Base-by-base conservation (phyloP, 2,113 vertebrate species). In the Anser cygnoides region DNA sequence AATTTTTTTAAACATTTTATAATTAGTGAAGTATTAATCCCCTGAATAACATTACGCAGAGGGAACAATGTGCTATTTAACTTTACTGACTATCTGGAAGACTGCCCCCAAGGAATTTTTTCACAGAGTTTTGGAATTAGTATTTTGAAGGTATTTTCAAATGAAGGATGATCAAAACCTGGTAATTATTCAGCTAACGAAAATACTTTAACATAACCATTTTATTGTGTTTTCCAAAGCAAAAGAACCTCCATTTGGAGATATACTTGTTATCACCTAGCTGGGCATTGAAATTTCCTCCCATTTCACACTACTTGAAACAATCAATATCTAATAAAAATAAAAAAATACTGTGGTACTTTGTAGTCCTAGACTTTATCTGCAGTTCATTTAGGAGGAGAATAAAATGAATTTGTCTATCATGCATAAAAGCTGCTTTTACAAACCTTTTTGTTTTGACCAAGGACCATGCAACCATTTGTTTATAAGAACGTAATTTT, bases 1-100 rank as follows among this genome's bases (percentile, higher is more conserved):
- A 72, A 85, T 86, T 15, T 75, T 90, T 11, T 35, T 2, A 78
- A 75, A 44, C 16, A n/a, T 66, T 81, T 83, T 91, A 72, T 87
- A 85, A 93, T 89, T 70, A 91, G 52, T 63, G 55, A 73, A 91
- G 55, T 66, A 75, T 67, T 89, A 73, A 92, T 84, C 75, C 31
- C 13, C 44, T 55, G 54, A 87, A 84, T n/a, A 73, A 70, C 6
- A 88, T 70, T 62, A 16, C 29, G 76, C 25, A 84, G 66, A 65
- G 71, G 20, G 29, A 88, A 7, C 19, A 11, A 44, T 70, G 35
- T 77, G 54, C 57, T 86, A 6, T 87, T 84, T 80, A 90, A 93
- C 19, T 90, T 76, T 28, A 65, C 43, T 59, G 33, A n/a, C 25
- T 83, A 15, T 44, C 55, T 29, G 26, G 28, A 87, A 92, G 78